Evolutionary conservation across 1,140 invertebrate species (phyloP).

Genomic region (Alviniconcha marisindica): DNA sequence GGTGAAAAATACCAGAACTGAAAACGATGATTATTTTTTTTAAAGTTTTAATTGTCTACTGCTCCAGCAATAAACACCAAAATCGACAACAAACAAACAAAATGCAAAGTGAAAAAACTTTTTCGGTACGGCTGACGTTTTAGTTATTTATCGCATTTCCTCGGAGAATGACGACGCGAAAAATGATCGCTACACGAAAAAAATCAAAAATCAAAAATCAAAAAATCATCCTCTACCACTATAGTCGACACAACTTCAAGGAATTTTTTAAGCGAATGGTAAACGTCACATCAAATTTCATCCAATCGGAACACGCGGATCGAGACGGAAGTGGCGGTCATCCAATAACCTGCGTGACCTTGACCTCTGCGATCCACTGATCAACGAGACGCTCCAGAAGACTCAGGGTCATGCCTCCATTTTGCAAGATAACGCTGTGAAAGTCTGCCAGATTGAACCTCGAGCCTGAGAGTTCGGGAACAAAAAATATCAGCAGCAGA

Average conservation of each 20-base stretch:
- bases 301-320: background rate
- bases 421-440: constrained; percentile 65
- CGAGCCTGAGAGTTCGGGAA: constrained; percentile 55
- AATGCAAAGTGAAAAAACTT: too few relatives aligned
- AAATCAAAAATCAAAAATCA: too few relatives aligned
- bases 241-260: background rate
- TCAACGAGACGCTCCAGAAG: constrained; percentile 66
- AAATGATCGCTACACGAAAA: too few relatives aligned
- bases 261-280: background rate
- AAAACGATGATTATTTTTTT: too few relatives aligned
- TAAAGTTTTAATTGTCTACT: too few relatives aligned
- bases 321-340: background rate
- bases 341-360: background rate
- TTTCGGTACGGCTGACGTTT: too few relatives aligned
- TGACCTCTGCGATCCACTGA: constrained; percentile 58
- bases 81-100: too few relatives aligned
- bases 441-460: constrained; percentile 71
- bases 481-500: too few relatives aligned
- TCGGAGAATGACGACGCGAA: too few relatives aligned
- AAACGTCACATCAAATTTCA: background rate
- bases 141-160: too few relatives aligned
- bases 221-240: background rate
- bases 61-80: too few relatives aligned
- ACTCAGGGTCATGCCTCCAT: constrained; percentile 64
- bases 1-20: too few relatives aligned